Evolutionary conservation across 2,113 vertebrate species (phyloP).

Genomic region (Perca fluviatilis): DNA sequence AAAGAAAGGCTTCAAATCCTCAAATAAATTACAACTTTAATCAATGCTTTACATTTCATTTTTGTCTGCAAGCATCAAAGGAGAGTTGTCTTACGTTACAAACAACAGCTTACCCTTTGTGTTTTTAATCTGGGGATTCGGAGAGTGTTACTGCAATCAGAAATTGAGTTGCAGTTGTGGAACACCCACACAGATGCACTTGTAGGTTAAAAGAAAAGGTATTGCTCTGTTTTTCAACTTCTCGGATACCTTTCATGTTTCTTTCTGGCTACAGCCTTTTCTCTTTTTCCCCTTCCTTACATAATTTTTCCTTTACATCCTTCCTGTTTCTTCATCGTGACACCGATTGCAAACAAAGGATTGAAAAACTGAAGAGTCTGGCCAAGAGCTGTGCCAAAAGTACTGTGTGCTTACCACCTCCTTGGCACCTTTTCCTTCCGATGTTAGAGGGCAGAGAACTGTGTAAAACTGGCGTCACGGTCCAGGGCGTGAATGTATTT

Average conservation of each 20-base stretch:
- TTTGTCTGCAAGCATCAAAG: conserved; percentile 16
- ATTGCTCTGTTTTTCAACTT: conserved; percentile 27
- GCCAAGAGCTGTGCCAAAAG: conserved; percentile 22
- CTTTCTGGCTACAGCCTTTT: conserved; percentile 22
- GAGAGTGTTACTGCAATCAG: background rate
- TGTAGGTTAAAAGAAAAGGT: conserved; percentile 16
- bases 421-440: conserved; percentile 1
- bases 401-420: conserved; percentile 10
- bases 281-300: background rate
- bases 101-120: conserved; percentile 43
- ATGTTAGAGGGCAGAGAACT: background rate
- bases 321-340: background rate
- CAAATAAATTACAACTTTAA: background rate
- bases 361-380: conserved; percentile 23
- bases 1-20: background rate
- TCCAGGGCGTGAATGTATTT: background rate
- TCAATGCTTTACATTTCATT: conserved; percentile 2
- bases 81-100: background rate
- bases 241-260: background rate
- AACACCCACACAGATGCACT: conserved; percentile 18
- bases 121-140: conserved; percentile 49
- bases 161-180: background rate
- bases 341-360: conserved; percentile 40
- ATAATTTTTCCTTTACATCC: background rate
- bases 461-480: conserved; percentile 2